Percentiles rank a stretch among this genome's conserved stretches.
These are phyloP conservation scores for Chiridota heheva DNA, from an alignment of 35 echinoderm and acorn worm species.

Conservation along the genomic window DNA sequence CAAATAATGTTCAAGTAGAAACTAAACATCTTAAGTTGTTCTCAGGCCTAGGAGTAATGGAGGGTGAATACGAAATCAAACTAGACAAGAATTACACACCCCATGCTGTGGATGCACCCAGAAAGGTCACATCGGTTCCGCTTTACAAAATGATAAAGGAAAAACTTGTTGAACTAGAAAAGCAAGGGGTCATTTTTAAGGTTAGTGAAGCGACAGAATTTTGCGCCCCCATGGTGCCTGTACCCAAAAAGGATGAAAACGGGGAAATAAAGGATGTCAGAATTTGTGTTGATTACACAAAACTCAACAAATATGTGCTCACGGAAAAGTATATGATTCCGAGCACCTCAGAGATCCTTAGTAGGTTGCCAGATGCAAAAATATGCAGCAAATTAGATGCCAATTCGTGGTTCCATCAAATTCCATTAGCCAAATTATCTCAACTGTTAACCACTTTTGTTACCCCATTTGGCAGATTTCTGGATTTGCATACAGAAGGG, in stretches of 20 bases:
- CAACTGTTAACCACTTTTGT: constrained; percentile 57
- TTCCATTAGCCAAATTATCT: constrained; percentile 35
- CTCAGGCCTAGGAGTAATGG: constrained; percentile 26
- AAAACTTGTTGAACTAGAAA: constrained; percentile 12
- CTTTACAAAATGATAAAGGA: constrained; percentile 5
- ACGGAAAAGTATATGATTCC: constrained; percentile 37
- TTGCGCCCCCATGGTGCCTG: constrained; percentile 25
- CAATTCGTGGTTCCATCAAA: constrained; percentile 59
- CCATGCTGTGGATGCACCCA: constrained; percentile 13
- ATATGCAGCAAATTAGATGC: constrained; percentile 58
- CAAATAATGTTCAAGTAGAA: constrained; percentile 24
- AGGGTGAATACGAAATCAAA: constrained; percentile 18
- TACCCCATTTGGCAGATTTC: constrained; percentile 58
- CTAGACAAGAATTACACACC: constrained; percentile 7
- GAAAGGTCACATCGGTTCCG: constrained; percentile 25
- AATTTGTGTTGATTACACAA: constrained; percentile 44
- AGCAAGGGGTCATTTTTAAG: constrained; percentile 12
- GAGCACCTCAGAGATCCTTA: neutral
- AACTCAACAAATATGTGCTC: constrained; percentile 38
- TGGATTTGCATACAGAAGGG: constrained; percentile 32
- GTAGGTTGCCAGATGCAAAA: constrained; percentile 23
- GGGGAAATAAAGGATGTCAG: constrained; percentile 21
- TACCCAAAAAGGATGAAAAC: constrained; percentile 5
- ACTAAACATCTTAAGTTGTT: constrained; percentile 9
- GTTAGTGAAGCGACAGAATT: constrained; percentile 28